phyloP scores from a whole-genome alignment of 2,797 vertebrate species.

The Hippoglossus hippoglossus region DNA sequence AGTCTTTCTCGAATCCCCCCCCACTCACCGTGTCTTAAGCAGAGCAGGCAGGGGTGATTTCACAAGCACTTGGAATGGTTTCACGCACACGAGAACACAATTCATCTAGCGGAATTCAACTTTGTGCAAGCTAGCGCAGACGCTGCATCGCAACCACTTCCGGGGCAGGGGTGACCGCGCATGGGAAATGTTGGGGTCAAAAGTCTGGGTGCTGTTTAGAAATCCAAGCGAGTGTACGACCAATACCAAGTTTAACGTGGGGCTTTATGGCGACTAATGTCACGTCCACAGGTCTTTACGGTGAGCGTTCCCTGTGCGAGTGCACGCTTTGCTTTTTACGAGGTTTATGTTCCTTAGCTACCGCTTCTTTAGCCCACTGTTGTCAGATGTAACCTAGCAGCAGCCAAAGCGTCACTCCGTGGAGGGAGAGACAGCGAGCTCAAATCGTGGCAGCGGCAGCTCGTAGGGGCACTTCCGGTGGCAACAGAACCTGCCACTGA shows the following conservation, averaged over 20 bases:
- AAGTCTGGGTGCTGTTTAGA: background rate
- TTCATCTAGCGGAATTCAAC: slow-evolving; percentile 30
- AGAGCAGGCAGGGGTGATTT: slow-evolving; percentile 1
- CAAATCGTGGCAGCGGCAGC: no score
- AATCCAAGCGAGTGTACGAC: no score
- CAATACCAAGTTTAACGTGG: background rate
- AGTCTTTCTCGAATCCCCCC: background rate
- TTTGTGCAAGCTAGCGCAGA: slow-evolving; percentile 28
- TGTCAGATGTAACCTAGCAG: slow-evolving; percentile 81
- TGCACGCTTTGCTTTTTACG: background rate
- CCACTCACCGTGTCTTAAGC: slow-evolving; percentile 50
- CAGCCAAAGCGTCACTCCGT: slow-evolving; percentile 33
- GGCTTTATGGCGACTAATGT: background rate
- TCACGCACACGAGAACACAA: slow-evolving; percentile 19
- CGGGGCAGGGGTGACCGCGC: slow-evolving; percentile 67
- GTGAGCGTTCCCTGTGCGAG: fast-evolving
- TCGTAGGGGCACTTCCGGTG: no score
- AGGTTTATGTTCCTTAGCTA: background rate
- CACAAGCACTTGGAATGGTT: background rate
- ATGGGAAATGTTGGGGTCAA: slow-evolving; percentile 27
- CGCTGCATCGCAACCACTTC: slow-evolving; percentile 48
- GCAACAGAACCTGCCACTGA: no score
- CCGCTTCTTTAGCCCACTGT: slow-evolving; percentile 28
- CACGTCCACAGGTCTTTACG: fast-evolving
- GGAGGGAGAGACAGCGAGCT: background rate